These are phyloP conservation scores for Ligdia adustata DNA, from an alignment of 2,888 invertebrate genomes.

Conservation along the genomic window DNA sequence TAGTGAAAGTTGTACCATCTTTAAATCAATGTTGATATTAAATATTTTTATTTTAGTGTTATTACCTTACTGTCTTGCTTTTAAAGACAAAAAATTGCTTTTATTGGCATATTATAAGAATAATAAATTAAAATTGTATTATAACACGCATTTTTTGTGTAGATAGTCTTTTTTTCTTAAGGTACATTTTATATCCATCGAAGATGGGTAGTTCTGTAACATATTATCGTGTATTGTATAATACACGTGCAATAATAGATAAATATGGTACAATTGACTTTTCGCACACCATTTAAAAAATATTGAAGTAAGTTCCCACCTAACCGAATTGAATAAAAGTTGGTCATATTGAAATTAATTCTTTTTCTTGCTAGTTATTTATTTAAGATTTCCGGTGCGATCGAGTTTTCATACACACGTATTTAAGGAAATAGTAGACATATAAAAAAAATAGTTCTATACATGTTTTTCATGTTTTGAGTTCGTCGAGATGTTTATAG, in stretches of 20 bases:
- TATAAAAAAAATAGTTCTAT: too few species aligned
- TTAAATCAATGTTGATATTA: slow-evolving; percentile 55
- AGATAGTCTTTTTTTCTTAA: slow-evolving; percentile 11
- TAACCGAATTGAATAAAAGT: slow-evolving; percentile 12
- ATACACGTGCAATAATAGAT: slow-evolving; percentile 4
- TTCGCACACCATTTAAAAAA: slow-evolving; percentile 2
- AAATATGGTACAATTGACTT: slow-evolving; percentile 3
- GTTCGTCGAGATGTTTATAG: too few species aligned
- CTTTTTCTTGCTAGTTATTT: background rate
- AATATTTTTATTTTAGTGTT: slow-evolving; percentile 52
- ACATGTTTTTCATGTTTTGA: too few species aligned
- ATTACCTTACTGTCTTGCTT: slow-evolving; percentile 48
- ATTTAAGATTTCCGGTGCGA: too few species aligned
- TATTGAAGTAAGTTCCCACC: slow-evolving; percentile 6
- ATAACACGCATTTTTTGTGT: slow-evolving; percentile 35
- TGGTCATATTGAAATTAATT: slow-evolving; percentile 10
- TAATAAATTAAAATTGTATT: slow-evolving; percentile 42
- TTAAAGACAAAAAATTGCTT: slow-evolving; percentile 48
- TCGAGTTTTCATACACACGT: too few species aligned
- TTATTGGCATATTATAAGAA: slow-evolving; percentile 45
- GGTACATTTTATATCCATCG: slow-evolving; percentile 4
- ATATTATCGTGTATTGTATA: slow-evolving; percentile 6
- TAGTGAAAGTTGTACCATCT: slow-evolving; percentile 47
- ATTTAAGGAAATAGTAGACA: too few species aligned
- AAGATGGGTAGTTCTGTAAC: slow-evolving; percentile 6